A percentile compares a stretch with the other conserved stretches of the same genome.
Evolutionary conservation across 2,888 invertebrate genomes (phyloP).

Genomic region (Aleiodes alternator): DNA sequence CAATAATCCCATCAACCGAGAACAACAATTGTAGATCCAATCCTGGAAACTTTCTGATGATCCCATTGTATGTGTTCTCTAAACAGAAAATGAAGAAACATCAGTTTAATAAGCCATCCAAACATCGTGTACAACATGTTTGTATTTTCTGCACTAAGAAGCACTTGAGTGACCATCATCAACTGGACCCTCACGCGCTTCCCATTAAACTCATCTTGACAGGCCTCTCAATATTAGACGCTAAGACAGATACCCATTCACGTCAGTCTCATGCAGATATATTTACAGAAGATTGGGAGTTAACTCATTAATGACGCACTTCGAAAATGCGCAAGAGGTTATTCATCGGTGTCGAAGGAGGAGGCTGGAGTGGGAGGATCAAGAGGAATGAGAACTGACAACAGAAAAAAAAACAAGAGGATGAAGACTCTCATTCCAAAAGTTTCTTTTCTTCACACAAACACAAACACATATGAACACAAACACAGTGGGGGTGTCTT

Average conservation of each 20-base stretch:
- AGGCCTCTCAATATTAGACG: slow-evolving; percentile 16
- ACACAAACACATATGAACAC: too few relatives aligned
- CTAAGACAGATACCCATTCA: slow-evolving; percentile 4
- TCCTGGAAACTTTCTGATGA: slow-evolving; percentile 7
- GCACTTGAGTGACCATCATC: slow-evolving; percentile 21
- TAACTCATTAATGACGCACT: slow-evolving; percentile 53
- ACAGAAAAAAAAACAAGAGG: slow-evolving; percentile 44
- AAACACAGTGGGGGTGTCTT: slow-evolving; percentile 51
- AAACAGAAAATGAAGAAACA: not conserved
- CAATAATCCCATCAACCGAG: slow-evolving; percentile 46
- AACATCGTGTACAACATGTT: slow-evolving; percentile 13
- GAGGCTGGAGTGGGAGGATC: slow-evolving; percentile 10
- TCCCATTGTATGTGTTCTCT: not conserved
- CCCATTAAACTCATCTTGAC: slow-evolving; percentile 22
- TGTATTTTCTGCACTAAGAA: not conserved
- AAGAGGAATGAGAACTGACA: slow-evolving; percentile 31
- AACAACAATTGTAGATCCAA: slow-evolving; percentile 1
- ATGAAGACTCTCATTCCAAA: slow-evolving; percentile 68
- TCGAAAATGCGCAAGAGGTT: slow-evolving; percentile 40
- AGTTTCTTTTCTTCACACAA: slow-evolving; percentile 65
- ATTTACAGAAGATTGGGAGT: slow-evolving; percentile 54
- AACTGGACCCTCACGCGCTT: slow-evolving; percentile 21
- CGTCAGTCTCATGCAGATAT: slow-evolving; percentile 32
- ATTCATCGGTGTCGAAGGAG: slow-evolving; percentile 32
- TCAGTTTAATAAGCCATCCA: not conserved